A percentile compares a stretch with the other conserved stretches of the same genome.
phyloP scores from a whole-genome alignment of 2,113 vertebrate genomes.

The Stomatorhinus ivindoensis region DNA sequence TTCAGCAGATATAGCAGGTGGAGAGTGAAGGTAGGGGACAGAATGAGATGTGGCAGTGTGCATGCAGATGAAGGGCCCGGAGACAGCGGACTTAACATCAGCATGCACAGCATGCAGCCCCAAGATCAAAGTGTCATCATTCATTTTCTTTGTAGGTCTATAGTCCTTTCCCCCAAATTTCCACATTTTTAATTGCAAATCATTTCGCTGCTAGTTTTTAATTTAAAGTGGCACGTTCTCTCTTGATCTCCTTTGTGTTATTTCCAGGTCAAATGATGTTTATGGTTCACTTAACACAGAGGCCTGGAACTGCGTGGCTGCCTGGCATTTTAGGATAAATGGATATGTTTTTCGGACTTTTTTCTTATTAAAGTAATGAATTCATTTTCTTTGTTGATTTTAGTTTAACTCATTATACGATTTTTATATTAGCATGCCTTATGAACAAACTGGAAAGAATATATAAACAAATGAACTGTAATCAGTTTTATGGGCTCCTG shows the following conservation, averaged over 20 bases:
- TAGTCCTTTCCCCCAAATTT: neutral
- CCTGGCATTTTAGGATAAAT: neutral
- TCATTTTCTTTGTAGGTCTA: neutral
- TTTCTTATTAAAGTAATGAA: neutral
- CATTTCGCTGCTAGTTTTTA: neutral
- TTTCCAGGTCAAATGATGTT: neutral
- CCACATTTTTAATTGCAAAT: slow-evolving; percentile 11
- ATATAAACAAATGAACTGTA: neutral
- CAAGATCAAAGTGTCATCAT: neutral
- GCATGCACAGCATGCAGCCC: neutral
- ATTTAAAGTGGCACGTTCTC: neutral
- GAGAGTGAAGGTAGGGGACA: neutral
- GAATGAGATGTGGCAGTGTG: neutral
- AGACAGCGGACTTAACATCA: neutral
- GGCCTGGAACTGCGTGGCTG: neutral
- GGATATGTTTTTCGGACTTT: neutral
- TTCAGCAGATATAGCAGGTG: neutral
- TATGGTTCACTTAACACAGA: neutral
- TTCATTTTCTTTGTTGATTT: neutral
- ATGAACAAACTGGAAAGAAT: neutral
- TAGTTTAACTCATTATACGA: neutral
- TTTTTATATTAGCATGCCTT: neutral
- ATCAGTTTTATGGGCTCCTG: neutral
- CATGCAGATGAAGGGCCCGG: slow-evolving; percentile 6
- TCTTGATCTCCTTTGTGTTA: neutral